Conservation (phyloP, 1,140 invertebrate species). For the Planococcus citri region DNA sequence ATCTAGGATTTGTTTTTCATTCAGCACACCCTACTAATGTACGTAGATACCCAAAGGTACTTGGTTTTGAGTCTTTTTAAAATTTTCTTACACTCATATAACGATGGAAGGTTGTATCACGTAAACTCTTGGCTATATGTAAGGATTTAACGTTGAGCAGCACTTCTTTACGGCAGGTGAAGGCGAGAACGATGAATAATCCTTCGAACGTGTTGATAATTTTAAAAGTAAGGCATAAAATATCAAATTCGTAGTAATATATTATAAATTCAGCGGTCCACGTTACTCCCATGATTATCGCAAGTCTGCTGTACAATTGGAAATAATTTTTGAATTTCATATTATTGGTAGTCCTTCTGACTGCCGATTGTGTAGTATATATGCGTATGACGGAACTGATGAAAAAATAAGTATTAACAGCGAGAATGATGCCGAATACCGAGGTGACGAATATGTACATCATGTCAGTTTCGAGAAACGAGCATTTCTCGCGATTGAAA, state of each 20-base stretch:
- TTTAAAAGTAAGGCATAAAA: slow-evolving; percentile 7
- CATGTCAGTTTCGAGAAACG: slow-evolving; percentile 40
- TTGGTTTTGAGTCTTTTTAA: no score
- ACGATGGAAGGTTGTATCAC: not conserved
- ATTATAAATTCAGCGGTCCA: slow-evolving; percentile 20
- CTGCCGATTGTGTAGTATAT: not conserved
- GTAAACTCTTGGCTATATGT: not conserved
- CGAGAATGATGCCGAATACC: slow-evolving; percentile 38
- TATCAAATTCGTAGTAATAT: slow-evolving; percentile 12
- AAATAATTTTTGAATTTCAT: not conserved
- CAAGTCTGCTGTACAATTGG: slow-evolving; percentile 14
- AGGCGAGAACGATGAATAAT: slow-evolving; percentile 21
- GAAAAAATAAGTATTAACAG: slow-evolving; percentile 33
- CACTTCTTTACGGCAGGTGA: slow-evolving; percentile 17
- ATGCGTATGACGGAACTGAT: not conserved
- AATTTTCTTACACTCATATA: slow-evolving; percentile 4
- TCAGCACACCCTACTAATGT: no score
- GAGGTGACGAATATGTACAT: slow-evolving; percentile 42
- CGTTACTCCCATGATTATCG: slow-evolving; percentile 23
- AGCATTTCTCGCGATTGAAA: slow-evolving; percentile 39
- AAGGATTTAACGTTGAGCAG: not conserved
- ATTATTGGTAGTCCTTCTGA: slow-evolving; percentile 15
- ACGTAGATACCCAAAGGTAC: no score
- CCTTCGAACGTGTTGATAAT: slow-evolving; percentile 22
- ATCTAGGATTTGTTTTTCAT: no score